Base-by-base conservation (phyloP, 2,113 vertebrate genomes). In the Corythoichthys haematopterus region DNA sequence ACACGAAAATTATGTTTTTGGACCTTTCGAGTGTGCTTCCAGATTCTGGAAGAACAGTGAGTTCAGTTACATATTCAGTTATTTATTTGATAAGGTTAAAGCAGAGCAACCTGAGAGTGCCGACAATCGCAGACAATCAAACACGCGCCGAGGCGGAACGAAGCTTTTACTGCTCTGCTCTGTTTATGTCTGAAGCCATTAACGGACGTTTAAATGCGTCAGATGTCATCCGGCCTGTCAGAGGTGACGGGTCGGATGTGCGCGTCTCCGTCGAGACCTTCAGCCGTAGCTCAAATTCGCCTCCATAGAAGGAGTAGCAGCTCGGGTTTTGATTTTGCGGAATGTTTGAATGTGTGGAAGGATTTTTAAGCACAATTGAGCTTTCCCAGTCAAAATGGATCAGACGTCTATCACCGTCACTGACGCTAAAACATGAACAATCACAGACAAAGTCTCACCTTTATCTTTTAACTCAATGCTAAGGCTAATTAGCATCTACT, bases 301-400 rank as follows among this genome's bases (percentile, higher is more conserved):
- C 33, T 64, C 74, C 69, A 60, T 71, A 76, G 69, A 68, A 76
- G 74, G 69, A 71, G 64, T 51, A 37, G 57, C 16, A 10, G 15
- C 4, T 12, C 55, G 2, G 46, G 33, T 62, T 65, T 65, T 65
- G 47, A 28, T 2, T 60, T 60, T n/a, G 38, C 14, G 37, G 57
- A 59, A 61, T 43, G 37, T 1, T 6, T 7, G 60, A 11, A 62
- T 20, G 38, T 46, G 43, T 14, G 20, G 43, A 46, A 46, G 43
- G 46, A 16, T 61, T 43, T 20, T 38, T 36, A 15, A 59, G 57
- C 36, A 20, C 20, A 55, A 55, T 55, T 9, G 11, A 33, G 10
- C 7, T 6, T 55, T 9, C 20, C 20, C 3, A 8, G 6, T 43
- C 40, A 43, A 43, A 43, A 43, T 43, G 40, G 40, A 28, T 28